Evolutionary conservation across 1,140 invertebrate genomes (phyloP).

Genomic region (Cydia pomonella): DNA sequence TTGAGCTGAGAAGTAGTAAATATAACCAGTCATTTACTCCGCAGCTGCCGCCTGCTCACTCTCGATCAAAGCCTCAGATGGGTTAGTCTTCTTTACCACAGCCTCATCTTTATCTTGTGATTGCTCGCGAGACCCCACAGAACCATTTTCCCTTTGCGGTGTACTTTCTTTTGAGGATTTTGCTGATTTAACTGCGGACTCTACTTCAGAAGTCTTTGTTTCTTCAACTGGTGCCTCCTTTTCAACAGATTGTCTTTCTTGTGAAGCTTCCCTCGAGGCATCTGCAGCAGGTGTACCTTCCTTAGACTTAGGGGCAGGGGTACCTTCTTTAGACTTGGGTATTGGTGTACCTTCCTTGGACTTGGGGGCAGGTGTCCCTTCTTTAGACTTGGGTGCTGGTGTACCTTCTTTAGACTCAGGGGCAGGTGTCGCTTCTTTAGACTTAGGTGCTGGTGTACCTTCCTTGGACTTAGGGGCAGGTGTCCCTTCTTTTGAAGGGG

Average conservation of each 20-base stretch:
- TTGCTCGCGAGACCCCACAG: conserved; percentile 65
- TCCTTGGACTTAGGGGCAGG: conserved; percentile 34
- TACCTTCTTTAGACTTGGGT: conserved; percentile 42
- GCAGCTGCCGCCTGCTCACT: conserved; percentile 68
- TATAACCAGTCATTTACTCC: conserved; percentile 60
- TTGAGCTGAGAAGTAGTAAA: conserved; percentile 73
- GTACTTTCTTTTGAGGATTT: conserved; percentile 56
- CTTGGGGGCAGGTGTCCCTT: conserved; percentile 35
- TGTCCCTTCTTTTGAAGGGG: conserved; percentile 34
- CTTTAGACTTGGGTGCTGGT: conserved; percentile 39
- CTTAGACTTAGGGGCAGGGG: conserved; percentile 40
- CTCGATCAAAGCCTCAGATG: conserved; percentile 70
- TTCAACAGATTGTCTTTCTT: conserved; percentile 57
- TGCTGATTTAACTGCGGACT: conserved; percentile 45
- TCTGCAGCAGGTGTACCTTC: conserved; percentile 20
- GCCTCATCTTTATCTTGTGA: conserved; percentile 63
- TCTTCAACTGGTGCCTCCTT: conserved; percentile 48
- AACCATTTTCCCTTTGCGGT: conserved; percentile 64
- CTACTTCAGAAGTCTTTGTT: conserved; percentile 40
- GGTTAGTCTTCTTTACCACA: conserved; percentile 62
- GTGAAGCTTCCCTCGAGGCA: conserved; percentile 44
- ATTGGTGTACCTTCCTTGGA: conserved; percentile 31
- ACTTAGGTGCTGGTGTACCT: conserved; percentile 26
- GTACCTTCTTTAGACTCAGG: conserved; percentile 43
- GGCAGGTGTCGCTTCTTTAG: conserved; percentile 39